These are phyloP conservation scores for Origma solitaria DNA, from an alignment of 2,113 vertebrate genomes.

Conservation along the genomic window DNA sequence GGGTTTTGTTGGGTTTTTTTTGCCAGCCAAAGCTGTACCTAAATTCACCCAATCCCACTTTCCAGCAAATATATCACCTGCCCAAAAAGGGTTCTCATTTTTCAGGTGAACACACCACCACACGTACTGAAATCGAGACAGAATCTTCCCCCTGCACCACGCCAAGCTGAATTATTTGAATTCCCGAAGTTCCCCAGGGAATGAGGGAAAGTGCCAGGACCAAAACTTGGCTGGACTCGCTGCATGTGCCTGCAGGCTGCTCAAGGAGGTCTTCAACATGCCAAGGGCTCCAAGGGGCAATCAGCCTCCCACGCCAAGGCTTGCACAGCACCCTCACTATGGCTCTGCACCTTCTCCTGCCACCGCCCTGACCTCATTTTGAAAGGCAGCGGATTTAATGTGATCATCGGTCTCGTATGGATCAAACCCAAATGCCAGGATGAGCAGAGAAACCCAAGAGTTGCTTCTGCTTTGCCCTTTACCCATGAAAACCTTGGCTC, in stretches of 20 bases:
- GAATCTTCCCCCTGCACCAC: not conserved
- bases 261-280: not conserved
- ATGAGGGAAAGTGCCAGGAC: not conserved
- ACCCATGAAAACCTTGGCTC: not conserved
- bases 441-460: not conserved
- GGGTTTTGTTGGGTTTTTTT: not conserved
- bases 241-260: accelerated
- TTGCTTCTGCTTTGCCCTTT: not conserved
- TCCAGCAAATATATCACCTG: not conserved
- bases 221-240: accelerated
- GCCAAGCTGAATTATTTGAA: not conserved
- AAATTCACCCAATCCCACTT: not conserved
- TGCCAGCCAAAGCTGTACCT: not conserved
- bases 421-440: not conserved
- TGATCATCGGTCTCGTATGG: accelerated
- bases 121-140: not conserved
- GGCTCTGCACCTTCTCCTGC: not conserved
- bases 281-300: not conserved
- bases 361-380: not conserved
- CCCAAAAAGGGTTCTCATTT: not conserved
- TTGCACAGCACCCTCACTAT: not conserved
- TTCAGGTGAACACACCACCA: not conserved
- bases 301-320: accelerated
- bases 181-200: not conserved
- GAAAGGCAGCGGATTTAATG: not conserved